Percentiles rank a stretch among this genome's conserved stretches.
Conservation (phyloP, 2,113 vertebrate genomes). For the Eira barbara region DNA sequence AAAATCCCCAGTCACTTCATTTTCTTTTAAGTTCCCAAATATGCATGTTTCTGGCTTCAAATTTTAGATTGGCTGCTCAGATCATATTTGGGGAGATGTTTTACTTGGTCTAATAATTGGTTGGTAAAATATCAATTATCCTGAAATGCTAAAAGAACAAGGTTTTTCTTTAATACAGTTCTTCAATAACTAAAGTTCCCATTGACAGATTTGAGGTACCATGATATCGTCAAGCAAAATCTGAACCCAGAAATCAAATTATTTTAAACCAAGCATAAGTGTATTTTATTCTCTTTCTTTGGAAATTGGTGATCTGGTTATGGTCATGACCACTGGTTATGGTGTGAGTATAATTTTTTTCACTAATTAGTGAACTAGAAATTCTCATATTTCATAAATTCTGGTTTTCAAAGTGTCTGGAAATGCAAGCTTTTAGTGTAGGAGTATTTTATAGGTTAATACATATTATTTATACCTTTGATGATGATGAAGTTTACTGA, state of each 20-base stretch:
- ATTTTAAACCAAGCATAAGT: background rate
- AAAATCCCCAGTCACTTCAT: background rate
- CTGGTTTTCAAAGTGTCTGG: background rate
- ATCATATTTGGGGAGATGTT: background rate
- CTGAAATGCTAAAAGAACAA: background rate
- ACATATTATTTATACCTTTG: background rate
- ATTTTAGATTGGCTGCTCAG: background rate
- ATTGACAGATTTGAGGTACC: background rate
- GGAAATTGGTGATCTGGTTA: background rate
- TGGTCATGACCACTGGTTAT: background rate
- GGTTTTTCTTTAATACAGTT: background rate
- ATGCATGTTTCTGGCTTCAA: background rate
- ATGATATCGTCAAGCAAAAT: background rate
- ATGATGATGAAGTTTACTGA: background rate
- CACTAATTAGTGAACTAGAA: background rate
- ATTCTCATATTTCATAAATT: background rate
- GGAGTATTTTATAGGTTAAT: background rate
- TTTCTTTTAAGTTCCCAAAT: background rate
- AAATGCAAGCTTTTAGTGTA: background rate
- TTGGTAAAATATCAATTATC: background rate
- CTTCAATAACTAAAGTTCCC: background rate
- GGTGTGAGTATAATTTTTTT: background rate
- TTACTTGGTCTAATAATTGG: background rate
- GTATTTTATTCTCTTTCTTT: slow-evolving; percentile 10
- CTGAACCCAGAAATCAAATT: background rate